A percentile compares a stretch with the other conserved stretches of the same genome.
phyloP scores from a whole-genome alignment of 2,888 invertebrate species.

The Drosophila merina region DNA sequence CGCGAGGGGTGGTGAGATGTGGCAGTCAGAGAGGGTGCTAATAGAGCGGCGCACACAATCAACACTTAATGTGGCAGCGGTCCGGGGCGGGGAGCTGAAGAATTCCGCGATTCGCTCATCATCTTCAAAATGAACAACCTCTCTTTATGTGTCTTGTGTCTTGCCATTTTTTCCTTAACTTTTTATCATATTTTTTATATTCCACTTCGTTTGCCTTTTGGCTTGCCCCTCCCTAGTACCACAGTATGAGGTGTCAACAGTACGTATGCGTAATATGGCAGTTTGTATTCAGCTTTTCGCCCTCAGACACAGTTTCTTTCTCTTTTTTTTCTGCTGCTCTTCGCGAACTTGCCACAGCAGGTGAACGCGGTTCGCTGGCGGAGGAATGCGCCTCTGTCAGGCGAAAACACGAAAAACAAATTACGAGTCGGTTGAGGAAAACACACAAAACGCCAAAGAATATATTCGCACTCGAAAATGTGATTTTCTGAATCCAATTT shows the following conservation, averaged over 20 bases:
- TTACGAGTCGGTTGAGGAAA: slow-evolving; percentile 33
- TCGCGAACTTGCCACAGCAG: slow-evolving; percentile 66
- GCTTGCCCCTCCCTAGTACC: slow-evolving; percentile 5
- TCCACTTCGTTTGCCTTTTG: slow-evolving; percentile 10
- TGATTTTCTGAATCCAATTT: slow-evolving; percentile 14
- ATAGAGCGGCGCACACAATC: slow-evolving; percentile 79
- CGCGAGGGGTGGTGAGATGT: too few relatives aligned
- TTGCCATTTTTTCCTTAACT: slow-evolving; percentile 30
- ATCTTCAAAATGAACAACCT: slow-evolving; percentile 61
- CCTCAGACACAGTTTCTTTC: neutral
- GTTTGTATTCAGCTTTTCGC: slow-evolving; percentile 56
- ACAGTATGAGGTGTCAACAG: slow-evolving; percentile 56
- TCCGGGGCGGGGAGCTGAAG: slow-evolving; percentile 69
- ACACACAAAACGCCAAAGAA: slow-evolving; percentile 9
- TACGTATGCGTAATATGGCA: slow-evolving; percentile 59
- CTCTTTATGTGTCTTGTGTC: slow-evolving; percentile 51
- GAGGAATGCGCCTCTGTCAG: slow-evolving; percentile 28
- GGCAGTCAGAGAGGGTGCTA: slow-evolving; percentile 57
- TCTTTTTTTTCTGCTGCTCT: slow-evolving; percentile 32
- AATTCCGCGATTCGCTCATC: slow-evolving; percentile 77
- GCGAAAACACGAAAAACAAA: slow-evolving; percentile 55
- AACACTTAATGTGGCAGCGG: slow-evolving; percentile 76
- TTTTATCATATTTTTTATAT: slow-evolving; percentile 58
- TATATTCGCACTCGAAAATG: slow-evolving; percentile 22
- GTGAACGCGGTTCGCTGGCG: slow-evolving; percentile 56